Percentiles rank a stretch among this genome's conserved stretches.
Conservation (phyloP, 2,113 vertebrate species). For the Electrona antarctica region DNA sequence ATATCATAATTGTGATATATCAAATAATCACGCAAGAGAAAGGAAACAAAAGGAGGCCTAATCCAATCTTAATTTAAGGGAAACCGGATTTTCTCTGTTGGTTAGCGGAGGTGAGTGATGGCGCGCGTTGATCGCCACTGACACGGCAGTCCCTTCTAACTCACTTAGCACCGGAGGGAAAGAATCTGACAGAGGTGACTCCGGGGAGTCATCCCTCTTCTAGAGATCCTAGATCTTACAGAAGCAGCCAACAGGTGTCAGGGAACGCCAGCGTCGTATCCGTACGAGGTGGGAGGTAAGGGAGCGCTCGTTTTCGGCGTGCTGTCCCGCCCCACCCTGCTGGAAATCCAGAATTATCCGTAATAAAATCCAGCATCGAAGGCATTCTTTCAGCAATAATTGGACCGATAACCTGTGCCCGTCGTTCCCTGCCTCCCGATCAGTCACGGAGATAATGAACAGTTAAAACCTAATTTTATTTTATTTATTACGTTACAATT, state of each 20-base stretch:
- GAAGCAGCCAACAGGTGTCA: constrained; percentile 41
- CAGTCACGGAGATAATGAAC: too few species aligned
- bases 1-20: constrained; percentile 38
- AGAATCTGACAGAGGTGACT: constrained; percentile 49
- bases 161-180: constrained; percentile 38
- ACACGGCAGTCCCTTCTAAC: constrained; percentile 55
- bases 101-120: constrained; percentile 67
- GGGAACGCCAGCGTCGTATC: too few species aligned
- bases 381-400: too few species aligned
- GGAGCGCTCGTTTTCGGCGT: background rate
- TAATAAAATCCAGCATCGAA: too few species aligned
- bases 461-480: too few species aligned
- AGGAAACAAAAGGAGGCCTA: constrained; percentile 48
- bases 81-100: constrained; percentile 60
- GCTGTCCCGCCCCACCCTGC: background rate
- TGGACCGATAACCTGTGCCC: too few species aligned
- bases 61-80: constrained; percentile 57
- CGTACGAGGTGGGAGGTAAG: too few species aligned
- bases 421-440: too few species aligned
- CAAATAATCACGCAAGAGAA: constrained; percentile 42
- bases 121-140: constrained; percentile 40
- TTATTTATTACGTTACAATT: background rate
- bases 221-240: constrained; percentile 36
- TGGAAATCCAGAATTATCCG: too few species aligned
- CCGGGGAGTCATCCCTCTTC: constrained; percentile 46